Conservation (phyloP, 2,888 invertebrate genomes). For the Lasioglossum lativentre region DNA sequence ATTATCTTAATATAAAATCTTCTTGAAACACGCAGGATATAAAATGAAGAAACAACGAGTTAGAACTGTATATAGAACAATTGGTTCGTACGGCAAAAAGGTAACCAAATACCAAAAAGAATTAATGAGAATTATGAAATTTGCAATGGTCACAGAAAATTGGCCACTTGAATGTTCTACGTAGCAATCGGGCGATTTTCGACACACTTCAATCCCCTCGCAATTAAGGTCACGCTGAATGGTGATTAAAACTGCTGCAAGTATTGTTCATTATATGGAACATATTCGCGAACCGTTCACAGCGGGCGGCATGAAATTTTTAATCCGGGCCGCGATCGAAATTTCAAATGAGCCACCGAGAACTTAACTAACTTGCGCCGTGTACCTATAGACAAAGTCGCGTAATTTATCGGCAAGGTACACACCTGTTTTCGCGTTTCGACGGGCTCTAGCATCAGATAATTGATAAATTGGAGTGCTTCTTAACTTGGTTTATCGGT, state of each 20-base stretch:
- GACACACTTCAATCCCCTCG: background rate
- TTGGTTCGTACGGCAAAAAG: background rate
- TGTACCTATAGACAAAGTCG: background rate
- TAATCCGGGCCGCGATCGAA: background rate
- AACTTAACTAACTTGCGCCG: background rate
- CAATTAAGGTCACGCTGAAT: background rate
- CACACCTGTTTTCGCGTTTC: background rate
- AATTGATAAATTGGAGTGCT: conserved; percentile 22
- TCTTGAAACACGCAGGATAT: too few relatives aligned
- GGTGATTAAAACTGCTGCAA: conserved; percentile 2
- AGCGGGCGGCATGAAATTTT: background rate
- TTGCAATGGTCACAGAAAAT: background rate
- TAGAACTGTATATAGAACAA: background rate
- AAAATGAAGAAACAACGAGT: too few relatives aligned
- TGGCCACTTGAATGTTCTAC: background rate
- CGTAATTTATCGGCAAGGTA: background rate
- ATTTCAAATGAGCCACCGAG: background rate
- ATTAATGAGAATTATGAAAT: background rate
- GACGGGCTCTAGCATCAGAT: background rate
- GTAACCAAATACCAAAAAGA: background rate
- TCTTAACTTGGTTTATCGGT: conserved; percentile 37
- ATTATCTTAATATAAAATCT: too few relatives aligned
- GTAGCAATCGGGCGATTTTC: conserved; percentile 14
- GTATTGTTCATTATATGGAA: too few relatives aligned
- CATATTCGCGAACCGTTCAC: background rate